phyloP scores from a whole-genome alignment of 2,113 vertebrate genomes.

The Lontra canadensis region DNA sequence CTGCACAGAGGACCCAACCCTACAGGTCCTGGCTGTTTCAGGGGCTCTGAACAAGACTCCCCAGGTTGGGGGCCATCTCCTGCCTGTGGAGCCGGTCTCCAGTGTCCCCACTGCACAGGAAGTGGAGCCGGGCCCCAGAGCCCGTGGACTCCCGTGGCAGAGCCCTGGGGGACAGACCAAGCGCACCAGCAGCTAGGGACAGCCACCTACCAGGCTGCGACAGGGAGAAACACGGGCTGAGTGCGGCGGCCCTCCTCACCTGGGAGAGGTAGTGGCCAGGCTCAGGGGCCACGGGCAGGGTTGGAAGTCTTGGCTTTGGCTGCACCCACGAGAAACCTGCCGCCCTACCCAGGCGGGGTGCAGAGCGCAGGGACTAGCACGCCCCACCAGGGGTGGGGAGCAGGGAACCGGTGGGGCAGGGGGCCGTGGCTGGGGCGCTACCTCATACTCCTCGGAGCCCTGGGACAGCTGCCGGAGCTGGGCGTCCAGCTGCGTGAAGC shows the following conservation, averaged over 20 bases:
- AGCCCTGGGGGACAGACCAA: not conserved
- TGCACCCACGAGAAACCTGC: not conserved
- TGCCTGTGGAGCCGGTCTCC: not conserved
- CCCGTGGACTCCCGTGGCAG: not conserved
- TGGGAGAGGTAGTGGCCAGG: not conserved
- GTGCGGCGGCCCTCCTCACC: not conserved
- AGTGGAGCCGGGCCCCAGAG: not conserved
- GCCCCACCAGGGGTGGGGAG: not conserved
- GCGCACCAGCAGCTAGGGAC: too few species aligned
- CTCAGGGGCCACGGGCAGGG: not conserved
- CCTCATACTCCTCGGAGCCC: constrained; percentile 97
- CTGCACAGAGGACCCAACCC: not conserved
- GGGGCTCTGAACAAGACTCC: not conserved
- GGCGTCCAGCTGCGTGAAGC: constrained; percentile 94
- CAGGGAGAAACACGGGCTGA: not conserved
- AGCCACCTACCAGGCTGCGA: too few species aligned
- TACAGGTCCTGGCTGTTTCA: not conserved
- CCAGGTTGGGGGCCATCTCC: not conserved
- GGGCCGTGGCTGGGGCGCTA: constrained; percentile 50
- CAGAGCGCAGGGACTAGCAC: accelerated
- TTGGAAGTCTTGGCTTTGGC: not conserved
- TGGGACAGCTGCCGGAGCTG: constrained; percentile 95
- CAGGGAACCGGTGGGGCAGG: not conserved
- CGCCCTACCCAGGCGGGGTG: not conserved
- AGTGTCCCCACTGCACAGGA: not conserved